Evolutionary conservation across 1,140 invertebrate genomes (phyloP).

Genomic region (Orchesella cincta): DNA sequence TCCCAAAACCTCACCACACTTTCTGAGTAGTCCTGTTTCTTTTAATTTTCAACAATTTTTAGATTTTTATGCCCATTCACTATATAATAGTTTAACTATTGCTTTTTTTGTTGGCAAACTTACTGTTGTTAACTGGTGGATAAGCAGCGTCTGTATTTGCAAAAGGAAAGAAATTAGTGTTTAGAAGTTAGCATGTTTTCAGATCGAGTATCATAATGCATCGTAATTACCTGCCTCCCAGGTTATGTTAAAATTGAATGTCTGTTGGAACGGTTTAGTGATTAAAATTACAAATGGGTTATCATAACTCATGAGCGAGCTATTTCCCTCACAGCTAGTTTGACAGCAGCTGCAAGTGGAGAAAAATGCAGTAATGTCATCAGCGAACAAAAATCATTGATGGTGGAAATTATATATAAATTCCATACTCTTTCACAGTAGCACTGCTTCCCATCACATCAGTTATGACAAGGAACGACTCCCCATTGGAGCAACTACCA

Average conservation of each 20-base stretch:
- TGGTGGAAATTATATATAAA: neutral
- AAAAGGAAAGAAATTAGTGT: neutral
- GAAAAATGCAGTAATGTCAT: too few species aligned
- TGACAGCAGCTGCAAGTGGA: slow-evolving; percentile 2
- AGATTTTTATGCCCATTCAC: neutral
- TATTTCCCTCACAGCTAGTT: neutral
- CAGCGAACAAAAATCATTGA: neutral
- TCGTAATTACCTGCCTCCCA: slow-evolving; percentile 7
- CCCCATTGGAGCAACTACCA: neutral
- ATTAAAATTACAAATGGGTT: slow-evolving; percentile 3
- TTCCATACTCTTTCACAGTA: neutral
- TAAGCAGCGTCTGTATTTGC: too few species aligned
- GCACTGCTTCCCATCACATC: neutral
- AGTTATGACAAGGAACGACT: neutral
- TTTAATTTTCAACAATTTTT: neutral
- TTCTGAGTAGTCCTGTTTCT: neutral
- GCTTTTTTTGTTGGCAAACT: neutral
- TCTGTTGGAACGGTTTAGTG: neutral
- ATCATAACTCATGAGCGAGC: slow-evolving; percentile 8
- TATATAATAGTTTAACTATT: neutral
- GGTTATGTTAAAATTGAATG: slow-evolving; percentile 3
- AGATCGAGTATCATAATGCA: too few species aligned
- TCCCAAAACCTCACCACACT: neutral
- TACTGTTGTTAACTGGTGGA: too few species aligned
- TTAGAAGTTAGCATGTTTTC: too few species aligned